A percentile compares a stretch with the other conserved stretches of the same genome.
Evolutionary conservation across 2,797 vertebrate species (phyloP).

Genomic region (Pangasius macronema): DNA sequence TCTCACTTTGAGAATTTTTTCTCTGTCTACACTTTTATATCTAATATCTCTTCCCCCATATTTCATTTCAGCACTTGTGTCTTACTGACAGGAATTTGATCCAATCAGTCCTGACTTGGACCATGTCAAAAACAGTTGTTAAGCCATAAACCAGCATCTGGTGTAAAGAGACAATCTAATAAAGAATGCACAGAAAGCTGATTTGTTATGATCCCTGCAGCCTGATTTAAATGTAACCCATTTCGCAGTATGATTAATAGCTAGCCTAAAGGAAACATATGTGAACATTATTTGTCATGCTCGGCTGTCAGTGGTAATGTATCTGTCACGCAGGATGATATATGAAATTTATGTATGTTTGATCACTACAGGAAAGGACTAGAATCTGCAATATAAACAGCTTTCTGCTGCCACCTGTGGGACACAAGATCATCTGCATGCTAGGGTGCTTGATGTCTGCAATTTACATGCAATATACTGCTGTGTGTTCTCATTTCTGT

Average conservation of each 20-base stretch:
- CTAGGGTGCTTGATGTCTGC: background rate
- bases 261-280: background rate
- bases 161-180: background rate
- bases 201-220: background rate
- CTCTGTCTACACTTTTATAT: background rate
- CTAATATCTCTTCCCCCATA: background rate
- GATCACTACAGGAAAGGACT: background rate
- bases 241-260: background rate
- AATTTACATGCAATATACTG: background rate
- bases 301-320: background rate
- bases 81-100: background rate
- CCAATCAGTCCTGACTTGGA: background rate
- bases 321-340: background rate
- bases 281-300: background rate
- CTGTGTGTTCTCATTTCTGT: background rate
- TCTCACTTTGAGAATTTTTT: background rate
- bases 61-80: background rate
- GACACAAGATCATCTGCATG: background rate
- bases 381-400: background rate
- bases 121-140: background rate
- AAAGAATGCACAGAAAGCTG: background rate
- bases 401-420: slow-evolving; percentile 31
- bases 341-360: background rate
- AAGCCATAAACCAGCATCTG: background rate
- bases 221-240: background rate